Conservation (phyloP, 2,888 invertebrate species). For the Cheiracanthium punctorium region DNA sequence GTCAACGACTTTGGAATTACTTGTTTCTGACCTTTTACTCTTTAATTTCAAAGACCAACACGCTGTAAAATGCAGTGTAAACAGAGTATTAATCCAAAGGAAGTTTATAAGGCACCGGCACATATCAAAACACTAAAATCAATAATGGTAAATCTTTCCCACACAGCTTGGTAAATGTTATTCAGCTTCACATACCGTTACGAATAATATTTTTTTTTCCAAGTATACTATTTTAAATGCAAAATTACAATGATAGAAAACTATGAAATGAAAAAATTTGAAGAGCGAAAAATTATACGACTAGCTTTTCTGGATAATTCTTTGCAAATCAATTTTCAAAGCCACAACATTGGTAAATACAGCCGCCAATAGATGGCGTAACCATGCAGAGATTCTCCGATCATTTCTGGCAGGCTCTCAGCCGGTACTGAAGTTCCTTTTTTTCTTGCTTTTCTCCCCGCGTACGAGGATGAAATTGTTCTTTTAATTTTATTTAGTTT, state of each 20-base stretch:
- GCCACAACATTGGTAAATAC: not conserved
- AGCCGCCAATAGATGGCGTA: slow-evolving; percentile 43
- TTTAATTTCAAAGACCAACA: not conserved
- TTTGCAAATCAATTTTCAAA: not conserved
- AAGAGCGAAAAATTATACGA: not conserved
- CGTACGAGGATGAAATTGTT: no score
- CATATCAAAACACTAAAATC: slow-evolving; percentile 51
- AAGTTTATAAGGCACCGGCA: slow-evolving; percentile 8
- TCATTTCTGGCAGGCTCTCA: no score
- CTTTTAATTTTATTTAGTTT: no score
- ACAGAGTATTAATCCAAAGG: slow-evolving; percentile 4
- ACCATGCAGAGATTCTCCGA: slow-evolving; percentile 26
- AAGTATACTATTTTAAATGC: not conserved
- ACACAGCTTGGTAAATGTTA: slow-evolving; percentile 33
- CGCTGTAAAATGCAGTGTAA: not conserved
- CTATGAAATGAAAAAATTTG: not conserved
- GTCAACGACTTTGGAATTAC: not conserved
- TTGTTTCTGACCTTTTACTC: not conserved
- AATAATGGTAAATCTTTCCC: slow-evolving; percentile 32
- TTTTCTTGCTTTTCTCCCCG: no score
- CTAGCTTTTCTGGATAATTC: not conserved
- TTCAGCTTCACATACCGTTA: not conserved
- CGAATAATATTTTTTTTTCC: not conserved
- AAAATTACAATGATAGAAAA: no score
- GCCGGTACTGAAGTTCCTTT: no score